phyloP scores from a whole-genome alignment of 2,113 vertebrate genomes.

The Fukomys damarensis region DNA sequence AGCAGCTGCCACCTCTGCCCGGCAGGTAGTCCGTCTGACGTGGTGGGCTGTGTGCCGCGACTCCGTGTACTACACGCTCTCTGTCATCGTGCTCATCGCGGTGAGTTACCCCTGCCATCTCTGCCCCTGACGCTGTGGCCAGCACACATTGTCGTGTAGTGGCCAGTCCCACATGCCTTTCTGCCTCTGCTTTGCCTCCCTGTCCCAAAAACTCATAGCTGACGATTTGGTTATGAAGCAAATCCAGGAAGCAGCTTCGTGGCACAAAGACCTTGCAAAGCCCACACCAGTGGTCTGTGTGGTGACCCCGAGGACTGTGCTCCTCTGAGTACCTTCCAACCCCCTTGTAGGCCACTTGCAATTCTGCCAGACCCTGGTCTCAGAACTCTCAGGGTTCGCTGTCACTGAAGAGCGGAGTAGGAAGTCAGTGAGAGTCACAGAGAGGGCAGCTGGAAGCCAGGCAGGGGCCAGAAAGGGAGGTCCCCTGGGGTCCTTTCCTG shows the following conservation, averaged over 20 bases:
- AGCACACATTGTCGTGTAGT: rapidly evolving
- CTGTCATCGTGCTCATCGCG: conserved; percentile 93
- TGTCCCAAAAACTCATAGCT: not conserved
- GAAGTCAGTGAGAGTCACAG: not conserved
- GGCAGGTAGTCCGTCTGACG: conserved; percentile 94
- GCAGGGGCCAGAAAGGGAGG: not conserved
- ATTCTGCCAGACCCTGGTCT: not conserved
- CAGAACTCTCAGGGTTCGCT: not conserved
- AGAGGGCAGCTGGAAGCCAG: not conserved
- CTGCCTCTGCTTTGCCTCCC: not conserved
- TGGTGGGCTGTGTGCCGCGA: conserved; percentile 97
- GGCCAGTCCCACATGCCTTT: not conserved
- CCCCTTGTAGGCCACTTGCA: rapidly evolving
- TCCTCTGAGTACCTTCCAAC: not conserved
- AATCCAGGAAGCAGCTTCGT: not conserved
- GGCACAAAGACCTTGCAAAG: not conserved
- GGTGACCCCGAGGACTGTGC: not conserved
- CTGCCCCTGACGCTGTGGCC: not conserved
- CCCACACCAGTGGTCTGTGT: rapidly evolving
- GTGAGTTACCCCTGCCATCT: conserved; percentile 87
- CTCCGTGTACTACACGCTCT: conserved; percentile 95
- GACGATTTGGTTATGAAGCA: not conserved
- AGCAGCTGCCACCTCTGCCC: not conserved
- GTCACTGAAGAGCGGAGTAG: not conserved
- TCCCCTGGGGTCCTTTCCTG: not conserved